A percentile compares a stretch with the other conserved stretches of the same genome.
Conservation (phyloP, 2,797 vertebrate species). For the Syndactyla subalaris region DNA sequence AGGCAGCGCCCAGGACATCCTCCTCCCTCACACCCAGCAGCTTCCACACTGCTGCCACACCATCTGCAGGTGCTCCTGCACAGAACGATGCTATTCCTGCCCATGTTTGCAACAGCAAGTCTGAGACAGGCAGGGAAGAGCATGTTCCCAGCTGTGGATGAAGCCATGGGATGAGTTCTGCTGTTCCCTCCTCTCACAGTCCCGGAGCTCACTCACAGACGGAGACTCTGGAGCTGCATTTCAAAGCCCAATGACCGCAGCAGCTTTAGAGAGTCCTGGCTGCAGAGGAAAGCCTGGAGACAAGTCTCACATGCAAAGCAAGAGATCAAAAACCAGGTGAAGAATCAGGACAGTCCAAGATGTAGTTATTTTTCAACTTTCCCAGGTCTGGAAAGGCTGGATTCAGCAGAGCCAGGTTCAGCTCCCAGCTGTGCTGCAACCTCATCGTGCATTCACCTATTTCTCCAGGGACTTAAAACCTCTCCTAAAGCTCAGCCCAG, state of each 20-base stretch:
- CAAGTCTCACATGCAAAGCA: slow-evolving; percentile 27
- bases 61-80: neutral
- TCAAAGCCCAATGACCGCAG: neutral
- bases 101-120: neutral
- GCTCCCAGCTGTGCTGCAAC: neutral
- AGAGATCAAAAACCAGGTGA: slow-evolving; percentile 48
- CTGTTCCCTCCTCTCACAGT: rapidly evolving
- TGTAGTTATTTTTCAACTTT: neutral
- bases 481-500: neutral
- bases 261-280: neutral
- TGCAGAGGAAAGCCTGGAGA: slow-evolving; percentile 17
- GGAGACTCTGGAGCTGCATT: neutral
- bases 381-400: neutral
- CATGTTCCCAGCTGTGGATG: rapidly evolving
- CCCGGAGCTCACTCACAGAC: neutral
- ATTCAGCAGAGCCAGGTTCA: neutral
- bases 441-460: neutral
- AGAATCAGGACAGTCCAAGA: neutral
- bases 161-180: neutral
- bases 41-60: rapidly evolving
- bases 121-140: neutral
- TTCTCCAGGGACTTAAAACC: neutral
- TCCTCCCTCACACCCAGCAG: rapidly evolving
- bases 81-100: neutral
- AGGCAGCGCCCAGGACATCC: neutral